Evolutionary conservation across 1,140 invertebrate genomes (phyloP).

Genomic region (Pseudomyrmex flavicornis): DNA sequence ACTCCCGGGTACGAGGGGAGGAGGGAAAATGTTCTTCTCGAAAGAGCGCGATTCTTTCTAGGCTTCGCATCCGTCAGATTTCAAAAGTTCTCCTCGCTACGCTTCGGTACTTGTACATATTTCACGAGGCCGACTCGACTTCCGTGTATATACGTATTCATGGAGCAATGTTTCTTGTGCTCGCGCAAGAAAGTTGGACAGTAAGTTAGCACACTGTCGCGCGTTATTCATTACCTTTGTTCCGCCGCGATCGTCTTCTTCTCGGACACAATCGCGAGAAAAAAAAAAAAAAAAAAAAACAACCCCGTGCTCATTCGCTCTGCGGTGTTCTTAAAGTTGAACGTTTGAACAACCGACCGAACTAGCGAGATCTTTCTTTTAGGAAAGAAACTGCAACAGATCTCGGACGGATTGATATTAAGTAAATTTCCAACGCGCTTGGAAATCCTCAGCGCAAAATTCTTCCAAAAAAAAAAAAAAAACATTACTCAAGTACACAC

Average conservation of each 20-base stretch:
- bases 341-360: constrained; percentile 3
- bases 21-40: constrained; percentile 32
- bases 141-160: constrained; percentile 59
- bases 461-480: too few species aligned
- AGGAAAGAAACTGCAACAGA: too few species aligned
- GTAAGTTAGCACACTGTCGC: constrained; percentile 61
- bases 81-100: constrained; percentile 37
- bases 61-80: constrained; percentile 52
- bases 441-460: too few species aligned
- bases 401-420: too few species aligned
- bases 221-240: constrained; percentile 65
- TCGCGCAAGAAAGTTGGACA: constrained; percentile 59
- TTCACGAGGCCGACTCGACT: constrained; percentile 43
- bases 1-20: not conserved
- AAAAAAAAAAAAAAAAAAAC: constrained; percentile 26
- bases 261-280: constrained; percentile 36
- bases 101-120: constrained; percentile 56
- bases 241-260: constrained; percentile 55
- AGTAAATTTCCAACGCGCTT: too few species aligned
- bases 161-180: constrained; percentile 60
- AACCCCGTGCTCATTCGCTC: not conserved
- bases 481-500: too few species aligned
- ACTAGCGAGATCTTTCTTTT: too few species aligned
- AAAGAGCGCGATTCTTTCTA: constrained; percentile 58
- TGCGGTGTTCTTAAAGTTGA: constrained; percentile 26